Percentiles rank a stretch among this genome's conserved stretches.
These are phyloP conservation scores for Eurystomus gularis DNA, from an alignment of 2,113 vertebrate genomes.

Conservation along the genomic window DNA sequence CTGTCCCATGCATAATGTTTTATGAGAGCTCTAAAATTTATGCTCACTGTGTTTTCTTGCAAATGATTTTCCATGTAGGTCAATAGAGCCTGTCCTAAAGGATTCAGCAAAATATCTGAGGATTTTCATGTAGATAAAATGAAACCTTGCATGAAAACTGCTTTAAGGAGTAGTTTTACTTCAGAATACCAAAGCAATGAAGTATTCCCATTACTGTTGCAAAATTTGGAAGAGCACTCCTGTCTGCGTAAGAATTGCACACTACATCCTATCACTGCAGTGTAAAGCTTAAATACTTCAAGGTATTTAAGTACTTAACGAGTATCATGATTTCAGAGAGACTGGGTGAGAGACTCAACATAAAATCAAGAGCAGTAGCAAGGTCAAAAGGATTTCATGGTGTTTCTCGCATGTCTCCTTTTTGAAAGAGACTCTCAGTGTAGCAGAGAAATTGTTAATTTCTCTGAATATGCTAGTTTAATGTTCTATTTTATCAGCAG, in stretches of 20 bases:
- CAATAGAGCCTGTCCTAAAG: not conserved
- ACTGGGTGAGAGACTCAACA: not conserved
- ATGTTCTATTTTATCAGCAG: not conserved
- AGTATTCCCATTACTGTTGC: not conserved
- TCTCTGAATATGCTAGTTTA: not conserved
- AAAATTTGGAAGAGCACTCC: not conserved
- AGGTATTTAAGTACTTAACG: not conserved
- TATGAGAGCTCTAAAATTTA: slow-evolving; percentile 56
- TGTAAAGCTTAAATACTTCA: not conserved
- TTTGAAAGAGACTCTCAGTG: not conserved
- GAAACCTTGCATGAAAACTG: not conserved
- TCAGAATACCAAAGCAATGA: not conserved
- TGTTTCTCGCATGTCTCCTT: not conserved
- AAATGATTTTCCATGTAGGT: slow-evolving; percentile 28
- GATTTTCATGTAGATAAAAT: not conserved
- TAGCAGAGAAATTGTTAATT: not conserved
- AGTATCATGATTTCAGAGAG: not conserved
- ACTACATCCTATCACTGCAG: not conserved
- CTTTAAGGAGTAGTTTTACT: not conserved
- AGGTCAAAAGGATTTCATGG: not conserved
- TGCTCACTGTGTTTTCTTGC: not conserved
- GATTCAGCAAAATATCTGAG: not conserved
- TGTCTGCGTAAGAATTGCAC: not conserved
- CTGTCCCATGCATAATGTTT: slow-evolving; percentile 37
- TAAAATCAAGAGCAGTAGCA: not conserved